phyloP scores from a whole-genome alignment of 2,888 invertebrate genomes.

The Lasioglossum oenotherae region DNA sequence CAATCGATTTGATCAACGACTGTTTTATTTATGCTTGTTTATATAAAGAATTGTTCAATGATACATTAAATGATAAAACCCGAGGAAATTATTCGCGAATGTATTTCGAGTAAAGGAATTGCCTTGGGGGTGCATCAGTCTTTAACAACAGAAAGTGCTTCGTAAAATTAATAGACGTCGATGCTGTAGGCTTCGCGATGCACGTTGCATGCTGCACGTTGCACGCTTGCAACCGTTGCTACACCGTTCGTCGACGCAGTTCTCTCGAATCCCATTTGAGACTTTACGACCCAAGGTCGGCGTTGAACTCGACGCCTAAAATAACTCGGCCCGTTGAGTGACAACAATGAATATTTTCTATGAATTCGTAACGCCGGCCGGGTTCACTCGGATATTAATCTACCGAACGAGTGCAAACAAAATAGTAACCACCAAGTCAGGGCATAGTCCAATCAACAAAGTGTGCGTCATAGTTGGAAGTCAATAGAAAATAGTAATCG shows the following conservation, averaged over 20 bases:
- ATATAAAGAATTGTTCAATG: neutral
- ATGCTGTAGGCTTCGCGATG: neutral
- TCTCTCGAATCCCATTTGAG: constrained; percentile 37
- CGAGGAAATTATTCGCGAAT: neutral
- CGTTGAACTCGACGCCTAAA: constrained; percentile 29
- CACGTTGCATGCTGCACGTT: constrained; percentile 1
- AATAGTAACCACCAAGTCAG: neutral
- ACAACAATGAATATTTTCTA: constrained; percentile 27
- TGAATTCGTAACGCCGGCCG: neutral
- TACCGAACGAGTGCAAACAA: neutral
- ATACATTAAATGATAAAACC: neutral
- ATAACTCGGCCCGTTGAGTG: constrained; percentile 23
- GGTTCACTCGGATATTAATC: neutral
- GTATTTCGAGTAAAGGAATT: neutral
- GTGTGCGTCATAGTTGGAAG: neutral
- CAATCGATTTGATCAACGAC: neutral
- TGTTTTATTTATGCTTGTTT: neutral
- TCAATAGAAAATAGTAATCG: too few relatives aligned
- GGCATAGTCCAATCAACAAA: neutral
- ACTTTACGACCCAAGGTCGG: constrained; percentile 42
- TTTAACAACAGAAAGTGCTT: neutral
- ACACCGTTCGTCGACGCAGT: constrained; percentile 44
- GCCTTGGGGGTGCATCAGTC: neutral
- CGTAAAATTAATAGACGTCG: constrained; percentile 29
- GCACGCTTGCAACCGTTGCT: constrained; percentile 35